Evolutionary conservation across 2,113 vertebrate species (phyloP).

Genomic region (Stegostoma tigrinum): DNA sequence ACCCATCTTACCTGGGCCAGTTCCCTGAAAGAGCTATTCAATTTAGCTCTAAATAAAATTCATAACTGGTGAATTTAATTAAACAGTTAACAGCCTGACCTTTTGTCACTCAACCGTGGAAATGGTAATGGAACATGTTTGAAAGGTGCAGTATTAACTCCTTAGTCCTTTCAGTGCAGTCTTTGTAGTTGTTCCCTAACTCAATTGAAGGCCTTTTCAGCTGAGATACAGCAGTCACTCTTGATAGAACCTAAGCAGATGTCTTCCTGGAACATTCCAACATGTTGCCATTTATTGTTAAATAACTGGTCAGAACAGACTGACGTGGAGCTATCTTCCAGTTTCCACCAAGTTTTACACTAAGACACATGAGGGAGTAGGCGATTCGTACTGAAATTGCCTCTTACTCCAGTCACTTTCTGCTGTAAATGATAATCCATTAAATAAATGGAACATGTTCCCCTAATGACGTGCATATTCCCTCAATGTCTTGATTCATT

Average conservation of each 20-base stretch:
- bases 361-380: background rate
- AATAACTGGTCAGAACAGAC: background rate
- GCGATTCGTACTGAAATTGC: constrained; percentile 13
- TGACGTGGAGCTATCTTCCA: background rate
- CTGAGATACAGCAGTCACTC: background rate
- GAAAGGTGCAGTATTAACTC: background rate
- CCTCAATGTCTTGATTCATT: constrained; percentile 5
- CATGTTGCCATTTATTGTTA: background rate
- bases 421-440: constrained; percentile 12
- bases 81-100: background rate
- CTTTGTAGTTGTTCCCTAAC: background rate
- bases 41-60: background rate
- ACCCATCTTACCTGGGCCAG: no score
- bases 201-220: background rate
- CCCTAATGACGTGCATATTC: background rate
- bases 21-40: background rate
- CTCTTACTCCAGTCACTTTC: background rate
- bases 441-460: constrained; percentile 18
- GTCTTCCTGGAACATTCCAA: no score
- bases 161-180: background rate
- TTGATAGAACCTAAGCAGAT: background rate
- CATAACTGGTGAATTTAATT: background rate
- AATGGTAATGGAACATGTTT: background rate
- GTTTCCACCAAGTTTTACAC: background rate
- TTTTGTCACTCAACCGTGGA: no score